Conservation (phyloP, 2,797 vertebrate species). For the Spinibarbus caldwelli region DNA sequence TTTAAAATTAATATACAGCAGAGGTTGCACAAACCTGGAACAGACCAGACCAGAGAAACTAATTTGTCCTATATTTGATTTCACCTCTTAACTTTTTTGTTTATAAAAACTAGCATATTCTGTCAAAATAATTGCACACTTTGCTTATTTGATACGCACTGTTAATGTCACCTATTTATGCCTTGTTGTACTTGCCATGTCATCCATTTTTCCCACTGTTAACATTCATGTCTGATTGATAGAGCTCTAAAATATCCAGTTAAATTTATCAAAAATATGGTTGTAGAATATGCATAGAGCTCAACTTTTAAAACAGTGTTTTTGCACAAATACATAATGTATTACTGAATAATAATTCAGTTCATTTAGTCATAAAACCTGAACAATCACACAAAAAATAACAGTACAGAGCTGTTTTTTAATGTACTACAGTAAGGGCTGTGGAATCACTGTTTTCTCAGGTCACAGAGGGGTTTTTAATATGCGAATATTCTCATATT, state of each 20-base stretch:
- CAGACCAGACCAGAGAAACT: constrained; percentile 1
- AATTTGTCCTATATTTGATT: neutral
- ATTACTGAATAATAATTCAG: neutral
- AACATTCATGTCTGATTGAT: neutral
- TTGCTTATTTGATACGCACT: neutral
- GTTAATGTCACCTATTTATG: neutral
- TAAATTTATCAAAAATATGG: neutral
- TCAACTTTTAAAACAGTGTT: neutral
- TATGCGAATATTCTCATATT: constrained; percentile 24
- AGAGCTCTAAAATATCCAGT: neutral
- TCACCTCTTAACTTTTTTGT: neutral
- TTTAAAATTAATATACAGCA: neutral
- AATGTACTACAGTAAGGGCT: neutral
- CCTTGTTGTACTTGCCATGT: neutral
- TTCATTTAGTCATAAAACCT: neutral
- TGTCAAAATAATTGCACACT: neutral
- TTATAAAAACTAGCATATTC: neutral
- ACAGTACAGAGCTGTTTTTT: neutral
- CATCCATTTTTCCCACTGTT: neutral
- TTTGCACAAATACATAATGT: neutral
- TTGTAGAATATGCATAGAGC: neutral
- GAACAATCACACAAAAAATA: neutral
- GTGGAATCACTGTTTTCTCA: constrained; percentile 25
- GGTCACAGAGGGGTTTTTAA: constrained; percentile 5
- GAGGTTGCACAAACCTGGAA: neutral